Evolutionary conservation across 2,797 vertebrate species (phyloP).

Genomic region (Natrix natrix): DNA sequence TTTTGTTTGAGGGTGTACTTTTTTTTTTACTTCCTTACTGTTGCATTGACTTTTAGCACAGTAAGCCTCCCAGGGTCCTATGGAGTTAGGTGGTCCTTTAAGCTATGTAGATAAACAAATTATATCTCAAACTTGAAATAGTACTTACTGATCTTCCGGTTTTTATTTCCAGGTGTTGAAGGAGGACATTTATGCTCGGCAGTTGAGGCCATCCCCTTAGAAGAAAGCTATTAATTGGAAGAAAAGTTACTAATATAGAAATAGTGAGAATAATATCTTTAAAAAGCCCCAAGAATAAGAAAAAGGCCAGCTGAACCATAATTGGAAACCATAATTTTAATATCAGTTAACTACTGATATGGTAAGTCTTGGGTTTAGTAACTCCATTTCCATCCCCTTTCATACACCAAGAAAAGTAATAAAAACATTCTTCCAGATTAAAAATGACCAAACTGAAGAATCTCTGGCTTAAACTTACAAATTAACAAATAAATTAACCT

Average conservation of each 20-base stretch:
- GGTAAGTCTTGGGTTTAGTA: background rate
- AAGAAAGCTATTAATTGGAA: constrained; percentile 82
- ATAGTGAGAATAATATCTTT: constrained; percentile 32
- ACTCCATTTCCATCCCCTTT: background rate
- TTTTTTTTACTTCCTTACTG: background rate
- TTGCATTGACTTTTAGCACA: background rate
- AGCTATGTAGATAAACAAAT: background rate
- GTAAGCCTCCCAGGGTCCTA: background rate
- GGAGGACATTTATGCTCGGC: constrained; percentile 72
- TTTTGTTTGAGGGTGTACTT: background rate
- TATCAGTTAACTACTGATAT: background rate
- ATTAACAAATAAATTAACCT: background rate
- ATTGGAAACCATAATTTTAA: background rate
- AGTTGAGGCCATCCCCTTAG: constrained; percentile 77
- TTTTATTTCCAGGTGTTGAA: constrained; percentile 77
- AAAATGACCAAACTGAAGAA: background rate
- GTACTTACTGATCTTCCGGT: constrained; percentile 91
- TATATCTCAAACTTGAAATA: background rate
- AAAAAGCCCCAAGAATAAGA: constrained; percentile 41
- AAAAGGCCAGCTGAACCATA: constrained; percentile 6
- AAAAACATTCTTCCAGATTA: background rate
- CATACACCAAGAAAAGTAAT: background rate
- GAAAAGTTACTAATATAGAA: constrained; percentile 16
- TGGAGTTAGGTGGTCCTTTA: background rate
- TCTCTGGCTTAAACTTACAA: background rate